These are phyloP conservation scores for Sminthurinus aureus DNA, from an alignment of 2,888 invertebrate species.

Conservation along the genomic window DNA sequence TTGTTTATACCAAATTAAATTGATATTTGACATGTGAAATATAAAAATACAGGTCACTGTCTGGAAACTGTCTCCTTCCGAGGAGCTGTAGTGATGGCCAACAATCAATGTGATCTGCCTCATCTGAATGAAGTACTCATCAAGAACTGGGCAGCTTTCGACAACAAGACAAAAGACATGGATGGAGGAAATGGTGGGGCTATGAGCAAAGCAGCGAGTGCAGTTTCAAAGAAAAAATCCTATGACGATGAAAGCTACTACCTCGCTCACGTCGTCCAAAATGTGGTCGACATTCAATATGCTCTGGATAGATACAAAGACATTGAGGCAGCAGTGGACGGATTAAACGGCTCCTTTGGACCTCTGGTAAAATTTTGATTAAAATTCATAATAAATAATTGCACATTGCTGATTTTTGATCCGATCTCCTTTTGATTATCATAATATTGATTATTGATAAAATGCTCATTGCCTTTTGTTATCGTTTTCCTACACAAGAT, in stretches of 20 bases:
- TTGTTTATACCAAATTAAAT: too few relatives aligned
- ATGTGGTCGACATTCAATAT: constrained; percentile 58
- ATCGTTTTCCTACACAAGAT: too few relatives aligned
- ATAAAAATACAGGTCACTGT: constrained; percentile 49
- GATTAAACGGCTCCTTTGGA: constrained; percentile 55
- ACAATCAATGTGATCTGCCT: constrained; percentile 58
- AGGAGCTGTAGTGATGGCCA: constrained; percentile 59
- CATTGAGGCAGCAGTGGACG: constrained; percentile 58
- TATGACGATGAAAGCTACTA: constrained; percentile 57
- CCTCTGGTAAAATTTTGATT: constrained; percentile 19
- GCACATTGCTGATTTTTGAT: background rate
- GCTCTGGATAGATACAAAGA: constrained; percentile 59
- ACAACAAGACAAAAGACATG: constrained; percentile 38
- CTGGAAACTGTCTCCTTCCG: constrained; percentile 57
- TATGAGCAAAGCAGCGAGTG: constrained; percentile 18
- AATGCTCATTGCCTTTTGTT: too few relatives aligned
- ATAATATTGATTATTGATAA: too few relatives aligned
- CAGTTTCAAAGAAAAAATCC: constrained; percentile 38
- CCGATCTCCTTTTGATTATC: too few relatives aligned
- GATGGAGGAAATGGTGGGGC: constrained; percentile 16
- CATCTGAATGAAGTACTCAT: constrained; percentile 58
- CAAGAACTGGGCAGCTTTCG: constrained; percentile 59
- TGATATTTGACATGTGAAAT: too few relatives aligned
- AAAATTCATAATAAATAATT: background rate
- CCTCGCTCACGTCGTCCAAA: constrained; percentile 58